phyloP scores from a whole-genome alignment of 2,888 invertebrate species.

The Nomada flava region DNA sequence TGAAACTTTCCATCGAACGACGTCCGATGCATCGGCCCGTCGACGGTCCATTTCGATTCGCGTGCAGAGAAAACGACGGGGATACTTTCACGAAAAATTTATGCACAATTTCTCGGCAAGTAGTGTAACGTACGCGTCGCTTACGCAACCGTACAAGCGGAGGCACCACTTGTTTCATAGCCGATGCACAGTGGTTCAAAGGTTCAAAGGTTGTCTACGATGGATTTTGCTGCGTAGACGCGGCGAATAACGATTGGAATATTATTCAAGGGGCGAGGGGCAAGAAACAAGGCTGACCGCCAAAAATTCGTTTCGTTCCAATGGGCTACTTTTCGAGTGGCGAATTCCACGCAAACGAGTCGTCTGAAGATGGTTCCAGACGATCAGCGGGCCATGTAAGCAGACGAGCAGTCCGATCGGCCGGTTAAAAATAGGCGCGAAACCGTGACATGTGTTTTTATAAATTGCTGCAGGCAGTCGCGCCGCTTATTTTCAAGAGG shows the following conservation, averaged over 20 bases:
- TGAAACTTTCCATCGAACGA: conserved; percentile 54
- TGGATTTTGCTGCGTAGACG: too few species aligned
- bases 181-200: too few species aligned
- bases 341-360: conserved; percentile 31
- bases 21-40: too few species aligned
- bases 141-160: too few species aligned
- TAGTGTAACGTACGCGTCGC: too few species aligned
- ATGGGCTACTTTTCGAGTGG: conserved; percentile 1
- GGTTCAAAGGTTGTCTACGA: too few species aligned
- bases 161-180: too few species aligned
- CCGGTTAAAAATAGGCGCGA: conserved; percentile 43
- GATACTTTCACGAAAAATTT: conserved; percentile 53
- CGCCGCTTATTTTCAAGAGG: not conserved
- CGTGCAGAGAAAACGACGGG: not conserved
- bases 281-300: not conserved
- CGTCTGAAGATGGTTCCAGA: conserved; percentile 6
- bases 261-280: not conserved
- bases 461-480: conserved; percentile 33
- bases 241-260: not conserved
- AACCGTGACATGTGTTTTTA: conserved; percentile 52
- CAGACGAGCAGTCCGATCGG: conserved; percentile 18
- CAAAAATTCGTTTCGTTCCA: conserved; percentile 14
- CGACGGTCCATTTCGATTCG: too few species aligned
- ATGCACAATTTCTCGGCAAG: too few species aligned
- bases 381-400: conserved; percentile 23